These are phyloP conservation scores for Nyctibius bracteatus DNA, from an alignment of 2,113 vertebrate genomes.

Conservation along the genomic window DNA sequence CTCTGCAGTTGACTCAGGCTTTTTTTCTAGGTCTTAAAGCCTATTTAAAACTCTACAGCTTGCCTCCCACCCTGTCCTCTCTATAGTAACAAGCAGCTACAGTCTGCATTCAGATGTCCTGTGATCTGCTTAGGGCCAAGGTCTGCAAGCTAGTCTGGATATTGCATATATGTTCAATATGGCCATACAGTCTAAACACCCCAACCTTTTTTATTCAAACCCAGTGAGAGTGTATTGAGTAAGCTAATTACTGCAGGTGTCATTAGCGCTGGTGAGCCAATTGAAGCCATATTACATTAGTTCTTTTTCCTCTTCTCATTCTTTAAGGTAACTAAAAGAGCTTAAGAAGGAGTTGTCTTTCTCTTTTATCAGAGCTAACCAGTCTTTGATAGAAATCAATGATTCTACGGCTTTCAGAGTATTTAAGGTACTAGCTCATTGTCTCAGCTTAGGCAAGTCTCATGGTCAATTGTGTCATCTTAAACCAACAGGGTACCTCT, in stretches of 20 bases:
- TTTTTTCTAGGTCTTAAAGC: conserved; percentile 51
- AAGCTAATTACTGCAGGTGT: neutral
- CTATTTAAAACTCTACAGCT: conserved; percentile 54
- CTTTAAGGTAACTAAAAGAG: neutral
- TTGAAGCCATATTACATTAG: neutral
- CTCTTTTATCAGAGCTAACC: neutral
- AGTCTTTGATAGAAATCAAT: neutral
- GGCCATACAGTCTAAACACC: neutral
- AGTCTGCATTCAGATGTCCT: neutral
- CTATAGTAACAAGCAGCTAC: conserved; percentile 31
- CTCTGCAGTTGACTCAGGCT: conserved; percentile 58
- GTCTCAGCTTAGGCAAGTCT: neutral
- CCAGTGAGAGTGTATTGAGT: neutral
- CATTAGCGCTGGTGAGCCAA: neutral
- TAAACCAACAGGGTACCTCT: neutral
- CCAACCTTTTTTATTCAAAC: neutral
- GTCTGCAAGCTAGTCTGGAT: neutral
- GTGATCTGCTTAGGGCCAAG: neutral
- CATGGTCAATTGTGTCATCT: neutral
- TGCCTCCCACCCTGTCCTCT: conserved; percentile 48
- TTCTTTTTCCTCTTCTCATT: neutral
- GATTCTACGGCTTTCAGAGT: neutral
- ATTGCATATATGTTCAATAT: neutral
- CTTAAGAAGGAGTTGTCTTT: neutral
- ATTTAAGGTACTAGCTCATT: neutral